phyloP scores from a whole-genome alignment of 2,888 invertebrate genomes.

The Anthophora plumipes region DNA sequence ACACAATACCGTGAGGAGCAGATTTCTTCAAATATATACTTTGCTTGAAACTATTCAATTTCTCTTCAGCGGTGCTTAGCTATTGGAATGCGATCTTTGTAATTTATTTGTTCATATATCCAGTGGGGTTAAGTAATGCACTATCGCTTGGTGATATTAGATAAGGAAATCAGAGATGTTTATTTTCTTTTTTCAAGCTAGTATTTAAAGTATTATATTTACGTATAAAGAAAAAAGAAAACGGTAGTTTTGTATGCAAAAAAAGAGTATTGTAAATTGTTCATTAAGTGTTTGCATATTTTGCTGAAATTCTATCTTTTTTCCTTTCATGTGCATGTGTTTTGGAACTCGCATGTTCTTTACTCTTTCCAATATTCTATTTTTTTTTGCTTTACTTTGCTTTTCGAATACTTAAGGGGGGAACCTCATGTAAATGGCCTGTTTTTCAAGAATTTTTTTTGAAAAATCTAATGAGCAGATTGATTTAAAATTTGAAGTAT shows the following conservation, averaged over 20 bases:
- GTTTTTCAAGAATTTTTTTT: too few species aligned
- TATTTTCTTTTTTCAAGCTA: not conserved
- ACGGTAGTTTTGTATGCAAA: not conserved
- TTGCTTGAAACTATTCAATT: conserved; percentile 22
- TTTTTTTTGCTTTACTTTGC: not conserved
- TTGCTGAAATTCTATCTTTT: not conserved
- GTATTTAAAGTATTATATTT: not conserved
- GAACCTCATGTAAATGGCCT: too few species aligned
- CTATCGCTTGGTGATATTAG: conserved; percentile 17
- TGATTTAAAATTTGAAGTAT: too few species aligned
- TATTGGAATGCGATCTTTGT: conserved; percentile 1
- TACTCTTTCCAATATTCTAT: not conserved
- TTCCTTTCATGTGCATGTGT: conserved; percentile 16
- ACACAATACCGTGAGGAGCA: conserved; percentile 33
- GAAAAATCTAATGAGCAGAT: too few species aligned
- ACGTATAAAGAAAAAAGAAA: not conserved
- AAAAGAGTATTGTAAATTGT: not conserved
- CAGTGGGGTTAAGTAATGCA: not conserved
- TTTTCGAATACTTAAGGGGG: conserved; percentile 8
- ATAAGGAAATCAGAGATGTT: not conserved
- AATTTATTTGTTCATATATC: conserved; percentile 19
- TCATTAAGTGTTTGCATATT: not conserved
- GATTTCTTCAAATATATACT: conserved; percentile 13
- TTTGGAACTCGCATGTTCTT: not conserved
- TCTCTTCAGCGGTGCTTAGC: not conserved